Base-by-base conservation (phyloP, 1,140 invertebrate genomes). In the Atopsyche davidsoni region DNA sequence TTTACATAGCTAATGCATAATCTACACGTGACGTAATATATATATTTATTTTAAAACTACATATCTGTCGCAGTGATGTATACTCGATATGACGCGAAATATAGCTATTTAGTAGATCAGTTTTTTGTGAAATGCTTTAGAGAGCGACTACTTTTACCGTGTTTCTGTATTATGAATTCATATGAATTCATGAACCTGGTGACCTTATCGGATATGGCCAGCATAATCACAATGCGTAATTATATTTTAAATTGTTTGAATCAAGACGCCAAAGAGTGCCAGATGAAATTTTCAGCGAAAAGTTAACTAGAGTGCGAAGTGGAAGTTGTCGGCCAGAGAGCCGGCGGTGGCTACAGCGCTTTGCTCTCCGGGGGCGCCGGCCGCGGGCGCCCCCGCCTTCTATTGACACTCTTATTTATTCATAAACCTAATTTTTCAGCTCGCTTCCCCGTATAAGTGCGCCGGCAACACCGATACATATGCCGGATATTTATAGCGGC, bases 341-440 rank as follows among this genome's bases (percentile, higher is more conserved):
- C 46, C 41, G 47, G 36, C 40, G 41, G 34, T 39, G 11, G 44
- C 31, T 41, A 55, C 53, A 55, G 36, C 19, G 38, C 53, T 51
- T 51, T 51, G 53, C 53, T 55, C 46, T 55, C 48, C 21, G 7
- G 21, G 23, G 51, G 45, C 38, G 45, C 45, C 45, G 52, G 45
- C 45, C 41, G 24, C 43, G 39, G 41, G 10, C 13, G 4, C 17
- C 38, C 16, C 13, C 31, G 11, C 38, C 28, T 4, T 13, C 46
- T 39, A 36, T 45, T 51, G 48, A 55, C 53, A 49, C 41, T 55
- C 51, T 55, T 55, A 55, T 46, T 51, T 51, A 55, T 55, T 55
- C 53, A 55, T 55, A 55, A 55, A 51, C 48, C 47, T 46, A 51
- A 51, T 55, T 55, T 55, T 55, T 55, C 44, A 45, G 40, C 40